Conservation (phyloP, 37 sponge, comb jelly and placozoan species). For the Geodia barretti region DNA sequence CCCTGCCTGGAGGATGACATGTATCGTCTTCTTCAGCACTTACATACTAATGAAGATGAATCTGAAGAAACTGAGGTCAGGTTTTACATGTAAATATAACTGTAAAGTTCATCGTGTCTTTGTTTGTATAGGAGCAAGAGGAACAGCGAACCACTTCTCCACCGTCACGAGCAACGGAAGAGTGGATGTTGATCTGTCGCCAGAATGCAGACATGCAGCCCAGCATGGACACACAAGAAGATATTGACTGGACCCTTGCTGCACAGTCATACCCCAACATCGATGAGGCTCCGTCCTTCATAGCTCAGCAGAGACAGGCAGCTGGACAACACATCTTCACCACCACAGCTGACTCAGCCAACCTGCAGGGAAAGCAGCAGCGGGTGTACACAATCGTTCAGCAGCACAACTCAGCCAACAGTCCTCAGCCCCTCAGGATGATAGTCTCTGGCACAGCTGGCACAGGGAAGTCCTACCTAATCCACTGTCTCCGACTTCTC, state of each 20-base stretch:
- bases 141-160: neutral
- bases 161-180: constrained; percentile 27
- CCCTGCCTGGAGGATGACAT: constrained; percentile 62
- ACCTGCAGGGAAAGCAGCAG: constrained; percentile 41
- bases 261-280: constrained; percentile 36
- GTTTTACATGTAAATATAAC: too few species aligned
- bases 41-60: neutral
- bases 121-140: constrained; percentile 11
- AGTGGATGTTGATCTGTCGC: constrained; percentile 63
- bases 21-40: constrained; percentile 20
- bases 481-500: constrained; percentile 47
- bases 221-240: neutral
- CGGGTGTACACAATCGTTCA: constrained; percentile 41
- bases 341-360: constrained; percentile 28
- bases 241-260: constrained; percentile 14
- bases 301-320: neutral
- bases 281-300: constrained; percentile 26
- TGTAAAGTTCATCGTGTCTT: too few species aligned
- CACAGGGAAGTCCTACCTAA: constrained; percentile 52
- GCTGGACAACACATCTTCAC: constrained; percentile 15
- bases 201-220: constrained; percentile 5
- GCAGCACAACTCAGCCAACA: constrained; percentile 2
- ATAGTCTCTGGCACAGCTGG: constrained; percentile 52
- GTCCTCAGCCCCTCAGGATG: constrained; percentile 14
- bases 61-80: neutral